A percentile compares a stretch with the other conserved stretches of the same genome.
These are phyloP conservation scores for Didymodactylos carnosus DNA, from an alignment of 2,888 invertebrate species.

Conservation along the genomic window DNA sequence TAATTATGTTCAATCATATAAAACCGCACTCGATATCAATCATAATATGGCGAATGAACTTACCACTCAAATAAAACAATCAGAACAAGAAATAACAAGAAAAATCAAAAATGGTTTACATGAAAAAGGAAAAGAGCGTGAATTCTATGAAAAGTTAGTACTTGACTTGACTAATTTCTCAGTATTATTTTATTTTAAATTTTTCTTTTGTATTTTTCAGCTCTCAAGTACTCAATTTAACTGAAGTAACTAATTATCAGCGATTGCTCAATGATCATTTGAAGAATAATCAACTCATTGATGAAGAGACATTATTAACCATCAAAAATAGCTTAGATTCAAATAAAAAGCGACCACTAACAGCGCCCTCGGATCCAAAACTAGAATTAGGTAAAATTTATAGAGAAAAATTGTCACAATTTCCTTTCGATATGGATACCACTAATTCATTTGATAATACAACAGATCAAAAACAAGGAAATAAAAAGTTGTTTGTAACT, in stretches of 20 bases:
- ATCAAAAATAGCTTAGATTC: background rate
- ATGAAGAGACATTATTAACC: background rate
- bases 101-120: background rate
- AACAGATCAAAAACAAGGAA: background rate
- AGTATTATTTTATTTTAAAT: background rate
- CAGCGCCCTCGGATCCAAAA: background rate
- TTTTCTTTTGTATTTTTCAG: background rate
- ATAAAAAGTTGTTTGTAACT: too few species aligned
- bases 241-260: background rate
- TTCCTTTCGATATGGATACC: background rate
- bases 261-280: background rate
- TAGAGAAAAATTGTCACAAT: background rate
- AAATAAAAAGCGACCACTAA: background rate
- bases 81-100: background rate
- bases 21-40: background rate
- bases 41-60: background rate
- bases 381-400: background rate
- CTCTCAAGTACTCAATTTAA: background rate
- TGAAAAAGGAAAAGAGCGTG: background rate
- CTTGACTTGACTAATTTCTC: background rate
- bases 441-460: background rate
- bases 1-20: background rate
- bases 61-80: too few species aligned
- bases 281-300: background rate
- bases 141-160: background rate